These are phyloP conservation scores for Scolanthus callimorphus DNA, from an alignment of 92 coral and sea anemone genomes.

Conservation along the genomic window DNA sequence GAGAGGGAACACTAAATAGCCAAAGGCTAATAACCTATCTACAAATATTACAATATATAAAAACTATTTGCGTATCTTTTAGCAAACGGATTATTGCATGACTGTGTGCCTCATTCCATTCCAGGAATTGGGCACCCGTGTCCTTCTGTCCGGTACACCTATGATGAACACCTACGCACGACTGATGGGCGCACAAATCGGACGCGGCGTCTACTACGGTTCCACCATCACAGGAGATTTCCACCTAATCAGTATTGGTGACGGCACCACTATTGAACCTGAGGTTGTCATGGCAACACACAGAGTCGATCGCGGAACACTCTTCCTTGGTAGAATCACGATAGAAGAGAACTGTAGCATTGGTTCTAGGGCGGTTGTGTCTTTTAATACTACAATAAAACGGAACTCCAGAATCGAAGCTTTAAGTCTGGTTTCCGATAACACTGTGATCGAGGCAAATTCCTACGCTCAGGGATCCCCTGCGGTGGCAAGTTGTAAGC, in stretches of 20 bases:
- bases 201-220: conserved; percentile 9
- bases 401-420: conserved; percentile 6
- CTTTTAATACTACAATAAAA: conserved; percentile 3
- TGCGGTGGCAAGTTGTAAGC: neutral
- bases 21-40: too few species aligned
- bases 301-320: conserved; percentile 5
- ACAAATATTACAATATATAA: too few species aligned
- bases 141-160: conserved; percentile 10
- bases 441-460: conserved; percentile 8
- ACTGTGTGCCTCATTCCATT: neutral
- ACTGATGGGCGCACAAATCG: conserved; percentile 9
- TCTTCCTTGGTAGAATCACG: conserved; percentile 8
- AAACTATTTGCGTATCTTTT: too few species aligned
- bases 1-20: too few species aligned
- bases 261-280: neutral
- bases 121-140: conserved; percentile 6
- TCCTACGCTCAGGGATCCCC: conserved; percentile 9
- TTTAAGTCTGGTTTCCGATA: conserved; percentile 6
- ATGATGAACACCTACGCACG: neutral
- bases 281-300: conserved; percentile 2
- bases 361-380: conserved; percentile 1
- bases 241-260: neutral
- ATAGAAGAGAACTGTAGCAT: conserved; percentile 11
- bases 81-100: too few species aligned
- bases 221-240: neutral